Evolutionary conservation across 2,888 invertebrate genomes (phyloP), one percentile per base, ranked within the genome.

Genomic region (Sminthurides aquaticus): DNA sequence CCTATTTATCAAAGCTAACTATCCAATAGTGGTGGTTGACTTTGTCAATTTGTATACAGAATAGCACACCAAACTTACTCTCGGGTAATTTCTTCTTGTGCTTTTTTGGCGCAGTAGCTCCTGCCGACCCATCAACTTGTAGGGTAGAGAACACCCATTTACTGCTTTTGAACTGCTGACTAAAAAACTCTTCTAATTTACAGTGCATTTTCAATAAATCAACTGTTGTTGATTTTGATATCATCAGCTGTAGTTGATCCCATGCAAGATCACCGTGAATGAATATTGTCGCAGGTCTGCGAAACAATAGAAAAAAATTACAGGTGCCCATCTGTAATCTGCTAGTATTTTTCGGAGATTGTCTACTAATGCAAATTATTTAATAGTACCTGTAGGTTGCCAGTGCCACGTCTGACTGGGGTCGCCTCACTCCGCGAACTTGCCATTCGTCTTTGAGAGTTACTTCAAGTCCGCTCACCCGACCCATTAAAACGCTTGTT

Each of bases 171-270:
- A 97, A 94, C 81, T 98, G 97, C 79, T 96, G 96, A 69, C 91
- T 89, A 81, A 99, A 97, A 82, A 99, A 99, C 80, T 97, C 95
- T 76, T 95, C 94, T 43, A 99, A 83, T 77, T 97, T 97, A 71
- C 90, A 88, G 78, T 90, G 93, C 90, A 99, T 97, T 82, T 97
- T 98, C 58, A 96, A 82, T 67, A 99, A 82, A 81, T 99, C 98
- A 0, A 94, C 93, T 0, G 97, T 96, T 1, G 98, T 99, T 58
- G 94, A 94, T 79, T 94, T 91, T 3, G 92, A 93, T 78, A 99
- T 96, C 84, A 99, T 89, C 75, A 98, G 85, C 81, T 99, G 97
- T 54, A 98, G 83, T 77, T 91, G 96, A 78, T 95, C 93, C 98
- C 98, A 99, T 69, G 87, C 86, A 62, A 97, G 82, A 75, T 91